These are phyloP conservation scores for Aphidius gifuensis DNA, from an alignment of 1,140 invertebrate genomes.

Conservation along the genomic window DNA sequence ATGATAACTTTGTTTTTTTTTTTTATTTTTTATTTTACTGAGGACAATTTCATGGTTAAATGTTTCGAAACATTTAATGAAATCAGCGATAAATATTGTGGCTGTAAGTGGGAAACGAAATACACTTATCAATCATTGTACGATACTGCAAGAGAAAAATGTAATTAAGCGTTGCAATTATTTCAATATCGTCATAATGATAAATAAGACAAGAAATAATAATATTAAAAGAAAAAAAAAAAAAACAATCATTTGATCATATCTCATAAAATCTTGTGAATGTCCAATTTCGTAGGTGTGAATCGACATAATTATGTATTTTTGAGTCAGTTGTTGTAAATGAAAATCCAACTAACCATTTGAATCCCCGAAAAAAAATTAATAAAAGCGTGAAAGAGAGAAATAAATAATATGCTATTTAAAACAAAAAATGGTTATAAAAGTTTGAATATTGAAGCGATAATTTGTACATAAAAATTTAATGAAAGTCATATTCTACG, in stretches of 20 bases:
- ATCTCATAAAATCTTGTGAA: too few species aligned
- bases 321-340: too few species aligned
- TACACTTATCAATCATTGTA: conserved; percentile 23
- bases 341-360: too few species aligned
- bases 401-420: too few species aligned
- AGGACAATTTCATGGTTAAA: not conserved
- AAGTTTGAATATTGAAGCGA: not conserved
- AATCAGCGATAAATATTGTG: not conserved
- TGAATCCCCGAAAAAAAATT: conserved; percentile 18
- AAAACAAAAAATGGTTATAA: not conserved
- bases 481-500: conserved; percentile 26
- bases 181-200: not conserved
- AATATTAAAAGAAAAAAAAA: too few species aligned
- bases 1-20: too few species aligned
- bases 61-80: not conserved
- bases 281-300: too few species aligned
- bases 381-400: conserved; percentile 24
- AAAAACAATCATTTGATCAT: too few species aligned
- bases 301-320: too few species aligned
- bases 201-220: too few species aligned
- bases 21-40: not conserved
- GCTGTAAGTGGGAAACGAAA: conserved; percentile 23
- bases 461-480: conserved; percentile 14
- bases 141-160: too few species aligned
- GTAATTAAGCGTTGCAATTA: not conserved